These are phyloP conservation scores for Lasioglossum morio DNA, from an alignment of 2,888 invertebrate species.

Conservation along the genomic window DNA sequence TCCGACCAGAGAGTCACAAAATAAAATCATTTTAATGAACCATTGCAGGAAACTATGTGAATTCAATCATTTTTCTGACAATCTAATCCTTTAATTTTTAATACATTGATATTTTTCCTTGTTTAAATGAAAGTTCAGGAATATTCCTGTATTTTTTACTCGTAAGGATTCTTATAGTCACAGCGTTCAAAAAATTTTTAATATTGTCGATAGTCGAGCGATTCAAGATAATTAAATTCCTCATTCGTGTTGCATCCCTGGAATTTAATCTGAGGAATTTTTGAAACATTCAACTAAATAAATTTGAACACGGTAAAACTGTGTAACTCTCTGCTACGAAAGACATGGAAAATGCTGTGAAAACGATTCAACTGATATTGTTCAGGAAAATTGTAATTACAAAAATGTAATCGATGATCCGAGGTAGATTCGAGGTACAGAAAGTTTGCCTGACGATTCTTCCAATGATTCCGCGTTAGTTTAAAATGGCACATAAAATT, in stretches of 20 bases:
- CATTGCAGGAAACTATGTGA: not conserved
- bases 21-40: not conserved
- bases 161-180: not conserved
- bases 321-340: not conserved
- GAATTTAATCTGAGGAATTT: not conserved
- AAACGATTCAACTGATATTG: not conserved
- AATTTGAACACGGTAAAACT: not conserved
- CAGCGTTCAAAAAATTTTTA: not conserved
- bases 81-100: not conserved
- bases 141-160: not conserved
- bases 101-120: not conserved
- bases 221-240: not conserved
- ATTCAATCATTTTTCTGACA: not conserved
- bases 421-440: not conserved
- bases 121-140: not conserved
- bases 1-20: not conserved
- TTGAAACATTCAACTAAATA: not conserved
- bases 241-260: not conserved
- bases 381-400: not conserved
- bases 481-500: slow-evolving; percentile 25
- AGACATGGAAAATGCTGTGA: not conserved
- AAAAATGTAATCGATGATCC: not conserved
- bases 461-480: not conserved
- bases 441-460: not conserved
- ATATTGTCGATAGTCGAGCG: not conserved